Base-by-base conservation (phyloP, 2,888 invertebrate species). In the Acanthosoma haemorrhoidale region DNA sequence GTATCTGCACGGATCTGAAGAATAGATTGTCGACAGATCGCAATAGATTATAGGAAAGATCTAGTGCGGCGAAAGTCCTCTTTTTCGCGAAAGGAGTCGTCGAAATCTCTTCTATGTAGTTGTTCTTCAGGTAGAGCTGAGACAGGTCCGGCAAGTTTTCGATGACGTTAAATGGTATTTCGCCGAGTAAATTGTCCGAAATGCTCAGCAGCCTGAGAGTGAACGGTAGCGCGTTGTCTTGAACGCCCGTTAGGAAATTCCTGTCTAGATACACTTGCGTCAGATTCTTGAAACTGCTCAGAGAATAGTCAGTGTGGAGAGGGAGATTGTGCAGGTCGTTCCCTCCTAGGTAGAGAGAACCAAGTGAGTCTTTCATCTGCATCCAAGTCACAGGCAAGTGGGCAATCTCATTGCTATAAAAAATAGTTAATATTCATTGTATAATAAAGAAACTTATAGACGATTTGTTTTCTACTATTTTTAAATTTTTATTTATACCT, bases 1-100 rank as follows among this genome's bases (percentile, higher is more conserved):
- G 77, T n/a, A 82, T 78, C 38, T 76, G 77, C 39, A 81, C 72
- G 58, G 79, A 77, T 71, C 78, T 78, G 76, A 80, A 80, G 76
- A 80, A 79, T 70, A 72, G 61, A 68, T 75, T 74, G 68, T 72
- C 64, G 4, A 75, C 21, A 11, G 57, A 63, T 9, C 67, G 88
- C 71, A 94, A 84, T 78, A 88, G 87, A 80, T 94, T 94, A 79
- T 90, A 90, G 73, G 92, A 90, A 76, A 94, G 82, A 80, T 93
- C 93, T 75, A 94, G 82, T 77, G 90, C 90, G 77, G 92, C 91
- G 73, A 94, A 80, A 77, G 86, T 87, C 78, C 87, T 86, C 57
- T 82, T 82, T 76, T 84, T 83, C 75, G 84, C 84, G 76, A 82
- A 81, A 51, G 83, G 83, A 75, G 83, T 82, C 31, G 83, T 81